Evolutionary conservation across 2,888 invertebrate genomes (phyloP), one percentile per base, ranked within the genome.

Genomic region (Callyntrura sp.): DNA sequence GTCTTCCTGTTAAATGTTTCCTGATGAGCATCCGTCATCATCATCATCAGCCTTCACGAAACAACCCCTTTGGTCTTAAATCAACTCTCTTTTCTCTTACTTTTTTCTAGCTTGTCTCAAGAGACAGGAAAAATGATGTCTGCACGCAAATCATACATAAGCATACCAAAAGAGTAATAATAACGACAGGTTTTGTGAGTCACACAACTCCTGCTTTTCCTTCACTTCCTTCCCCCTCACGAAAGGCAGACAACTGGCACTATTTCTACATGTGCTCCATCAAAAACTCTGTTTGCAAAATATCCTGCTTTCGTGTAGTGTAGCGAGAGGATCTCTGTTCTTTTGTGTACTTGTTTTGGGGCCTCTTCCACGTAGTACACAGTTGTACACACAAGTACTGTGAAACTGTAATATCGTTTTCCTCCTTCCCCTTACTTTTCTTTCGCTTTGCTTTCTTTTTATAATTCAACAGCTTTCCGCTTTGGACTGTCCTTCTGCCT

Each of bases 1-100:
- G 35, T 78, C 28, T 78, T 79, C 35, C 35, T 79, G 28, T 35
- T 51, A 51, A 51, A 17, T 57, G 35, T 17, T 45, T 45, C 6
- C 35, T 73, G 43, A 48, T 28, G 43, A 70, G 17, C 85, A 76
- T 73, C 76, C 85, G 73, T 85, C 85, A 85, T 85, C 85, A 43
- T 51, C 48, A 25, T 35, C 70, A 70, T 14, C 12, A 68, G 2
- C 35, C n/a, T 35, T 14, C 28, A 35, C 35, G 12, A 11, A 70
- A 25, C 35, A 65, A 25, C 35, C 70, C 70, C 6, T 35, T 35
- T 35, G 35, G 35, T 35, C 3, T 35, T 35, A 6, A 35, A 35
- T 70, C 70, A 70, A 70, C 70, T 70, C 43, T 12, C 43, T 12
- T 11, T 65, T 35, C 28, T 28, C 14, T 25, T 17, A 4, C 20